These are phyloP conservation scores for Oscheius myriophilus DNA, from an alignment of 2,888 invertebrate genomes.

Conservation along the genomic window DNA sequence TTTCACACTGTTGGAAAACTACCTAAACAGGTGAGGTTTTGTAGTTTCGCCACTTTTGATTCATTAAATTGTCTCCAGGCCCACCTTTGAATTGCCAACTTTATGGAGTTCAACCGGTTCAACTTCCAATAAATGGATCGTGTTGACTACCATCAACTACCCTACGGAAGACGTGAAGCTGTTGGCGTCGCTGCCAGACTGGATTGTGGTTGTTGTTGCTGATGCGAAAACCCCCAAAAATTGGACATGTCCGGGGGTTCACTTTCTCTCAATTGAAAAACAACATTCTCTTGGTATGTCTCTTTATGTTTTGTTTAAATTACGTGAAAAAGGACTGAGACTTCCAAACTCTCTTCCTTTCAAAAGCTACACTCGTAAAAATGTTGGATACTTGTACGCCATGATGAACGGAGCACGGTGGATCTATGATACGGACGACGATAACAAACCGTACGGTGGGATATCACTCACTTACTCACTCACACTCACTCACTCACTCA, in stretches of 20 bases:
- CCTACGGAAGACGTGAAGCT: too few relatives aligned
- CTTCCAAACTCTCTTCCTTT: neutral
- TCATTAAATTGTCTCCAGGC: too few relatives aligned
- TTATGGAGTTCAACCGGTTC: too few relatives aligned
- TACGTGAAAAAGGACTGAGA: too few relatives aligned
- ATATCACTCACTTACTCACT: neutral
- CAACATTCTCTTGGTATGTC: neutral
- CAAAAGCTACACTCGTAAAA: constrained; percentile 22
- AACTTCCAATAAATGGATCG: too few relatives aligned
- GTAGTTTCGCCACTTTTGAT: too few relatives aligned
- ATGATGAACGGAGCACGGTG: constrained; percentile 30
- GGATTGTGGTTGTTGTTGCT: constrained; percentile 37
- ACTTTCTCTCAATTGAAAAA: constrained; percentile 27
- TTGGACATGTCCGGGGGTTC: constrained; percentile 32
- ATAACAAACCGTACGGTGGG: constrained; percentile 28
- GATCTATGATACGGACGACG: constrained; percentile 35
- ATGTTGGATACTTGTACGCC: constrained; percentile 31
- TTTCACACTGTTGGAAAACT: too few relatives aligned
- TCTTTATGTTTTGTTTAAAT: too few relatives aligned
- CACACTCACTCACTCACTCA: too few relatives aligned
- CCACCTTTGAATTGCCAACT: too few relatives aligned
- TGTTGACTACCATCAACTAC: too few relatives aligned
- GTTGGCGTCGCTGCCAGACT: constrained; percentile 18
- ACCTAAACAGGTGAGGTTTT: too few relatives aligned
- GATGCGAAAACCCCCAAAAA: constrained; percentile 36